phyloP scores from a whole-genome alignment of 53 echinoderm and acorn worm species.

The Antedon mediterranea region DNA sequence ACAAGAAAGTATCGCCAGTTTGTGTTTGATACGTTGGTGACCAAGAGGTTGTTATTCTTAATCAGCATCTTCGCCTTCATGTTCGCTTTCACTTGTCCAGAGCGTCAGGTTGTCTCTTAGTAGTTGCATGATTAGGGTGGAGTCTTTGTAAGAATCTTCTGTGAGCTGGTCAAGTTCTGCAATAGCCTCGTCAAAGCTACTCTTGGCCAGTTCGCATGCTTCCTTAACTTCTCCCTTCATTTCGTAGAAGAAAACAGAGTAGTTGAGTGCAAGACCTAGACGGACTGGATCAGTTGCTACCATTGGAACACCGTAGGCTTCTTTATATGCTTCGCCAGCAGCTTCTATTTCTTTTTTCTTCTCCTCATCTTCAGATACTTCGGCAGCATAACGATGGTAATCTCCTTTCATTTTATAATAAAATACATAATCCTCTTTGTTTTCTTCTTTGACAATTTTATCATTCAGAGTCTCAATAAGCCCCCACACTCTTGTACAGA shows the following conservation, averaged over 20 bases:
- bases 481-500: neutral
- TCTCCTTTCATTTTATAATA: conserved; percentile 4
- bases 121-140: conserved; percentile 50
- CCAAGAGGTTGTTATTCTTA: too few species aligned
- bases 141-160: conserved; percentile 47
- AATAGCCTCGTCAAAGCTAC: conserved; percentile 31
- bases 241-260: conserved; percentile 49
- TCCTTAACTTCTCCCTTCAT: conserved; percentile 6
- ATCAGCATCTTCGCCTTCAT: too few species aligned
- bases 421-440: conserved; percentile 10
- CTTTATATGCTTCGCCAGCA: conserved; percentile 19
- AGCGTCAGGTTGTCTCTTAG: conserved; percentile 49
- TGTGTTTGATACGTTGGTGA: too few species aligned
- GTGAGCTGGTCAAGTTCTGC: conserved; percentile 19
- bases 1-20: too few species aligned
- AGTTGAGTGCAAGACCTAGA: conserved; percentile 39
- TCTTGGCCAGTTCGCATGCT: conserved; percentile 34
- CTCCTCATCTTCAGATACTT: conserved; percentile 3
- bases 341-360: neutral
- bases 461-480: too few species aligned
- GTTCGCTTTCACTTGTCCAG: conserved; percentile 29
- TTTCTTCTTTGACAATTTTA: neutral
- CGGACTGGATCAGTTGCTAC: conserved; percentile 17
- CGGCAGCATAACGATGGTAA: conserved; percentile 31
- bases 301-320: neutral